Conservation (phyloP, 2,113 vertebrate species). For the Narcine bancroftii region DNA sequence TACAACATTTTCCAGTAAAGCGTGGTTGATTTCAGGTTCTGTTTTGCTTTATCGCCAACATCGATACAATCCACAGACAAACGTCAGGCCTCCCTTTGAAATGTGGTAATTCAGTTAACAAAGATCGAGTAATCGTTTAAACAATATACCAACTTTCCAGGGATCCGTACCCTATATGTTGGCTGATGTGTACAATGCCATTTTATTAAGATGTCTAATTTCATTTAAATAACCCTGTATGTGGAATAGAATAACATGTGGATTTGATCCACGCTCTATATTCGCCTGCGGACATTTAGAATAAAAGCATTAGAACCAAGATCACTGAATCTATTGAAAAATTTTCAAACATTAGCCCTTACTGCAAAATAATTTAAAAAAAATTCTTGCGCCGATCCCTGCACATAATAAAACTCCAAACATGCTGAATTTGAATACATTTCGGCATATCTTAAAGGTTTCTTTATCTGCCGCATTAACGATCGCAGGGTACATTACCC, state of each 20-base stretch:
- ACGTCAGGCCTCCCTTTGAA: not conserved
- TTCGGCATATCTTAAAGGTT: not conserved
- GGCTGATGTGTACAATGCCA: not conserved
- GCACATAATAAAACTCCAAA: not conserved
- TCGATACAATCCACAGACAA: not conserved
- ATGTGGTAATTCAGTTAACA: not conserved
- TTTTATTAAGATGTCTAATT: not conserved
- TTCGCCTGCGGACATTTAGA: not conserved
- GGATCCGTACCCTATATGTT: not conserved
- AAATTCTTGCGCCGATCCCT: not conserved
- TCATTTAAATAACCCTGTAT: not conserved
- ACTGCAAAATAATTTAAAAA: no score
- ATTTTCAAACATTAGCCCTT: not conserved
- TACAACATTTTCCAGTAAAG: not conserved
- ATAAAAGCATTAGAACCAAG: not conserved
- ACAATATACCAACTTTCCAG: not conserved
- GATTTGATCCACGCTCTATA: not conserved
- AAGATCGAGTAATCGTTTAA: not conserved
- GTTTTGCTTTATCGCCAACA: not conserved
- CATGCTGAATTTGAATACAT: not conserved
- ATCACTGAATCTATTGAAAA: conserved; percentile 13
- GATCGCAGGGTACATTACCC: not conserved
- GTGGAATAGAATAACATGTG: not conserved
- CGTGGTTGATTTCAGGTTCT: not conserved
- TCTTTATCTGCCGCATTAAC: not conserved